Percentiles rank a stretch among this genome's conserved stretches.
Evolutionary conservation across 2,888 invertebrate species (phyloP).

Genomic region (Amitus sp.): DNA sequence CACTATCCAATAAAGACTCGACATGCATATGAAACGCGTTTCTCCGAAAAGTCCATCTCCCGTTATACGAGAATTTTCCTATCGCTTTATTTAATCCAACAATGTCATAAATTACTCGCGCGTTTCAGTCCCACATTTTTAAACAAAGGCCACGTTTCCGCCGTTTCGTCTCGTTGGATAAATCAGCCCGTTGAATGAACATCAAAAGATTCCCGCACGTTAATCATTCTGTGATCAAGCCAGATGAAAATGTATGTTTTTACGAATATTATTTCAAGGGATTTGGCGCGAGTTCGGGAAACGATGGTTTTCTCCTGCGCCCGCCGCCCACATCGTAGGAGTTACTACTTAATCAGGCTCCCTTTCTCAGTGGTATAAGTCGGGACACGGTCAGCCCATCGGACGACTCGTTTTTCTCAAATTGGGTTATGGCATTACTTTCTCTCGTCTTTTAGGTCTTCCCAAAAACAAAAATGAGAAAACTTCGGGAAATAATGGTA

Average conservation of each 20-base stretch:
- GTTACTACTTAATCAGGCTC: constrained; percentile 47
- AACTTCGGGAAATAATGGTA: too few species aligned
- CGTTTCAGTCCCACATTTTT: not conserved
- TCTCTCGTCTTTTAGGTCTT: too few species aligned
- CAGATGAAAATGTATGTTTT: not conserved
- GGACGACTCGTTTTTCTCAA: constrained; percentile 8
- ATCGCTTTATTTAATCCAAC: not conserved
- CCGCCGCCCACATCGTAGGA: constrained; percentile 49
- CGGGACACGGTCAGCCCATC: constrained; percentile 27
- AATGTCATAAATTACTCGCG: not conserved
- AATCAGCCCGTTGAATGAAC: constrained; percentile 1
- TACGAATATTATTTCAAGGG: not conserved
- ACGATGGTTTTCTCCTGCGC: constrained; percentile 8
- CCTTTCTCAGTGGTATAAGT: constrained; percentile 21
- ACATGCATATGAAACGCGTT: constrained; percentile 1
- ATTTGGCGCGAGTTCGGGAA: not conserved
- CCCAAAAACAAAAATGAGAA: too few species aligned
- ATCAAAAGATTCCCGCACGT: not conserved
- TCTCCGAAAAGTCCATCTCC: constrained; percentile 4
- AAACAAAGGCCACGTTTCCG: not conserved
- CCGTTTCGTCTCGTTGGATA: not conserved
- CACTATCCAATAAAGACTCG: constrained; percentile 3
- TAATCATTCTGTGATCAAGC: not conserved
- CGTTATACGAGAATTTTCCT: not conserved
- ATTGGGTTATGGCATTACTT: constrained; percentile 15